A percentile compares a stretch with the other conserved stretches of the same genome.
Conservation (phyloP, 2,888 invertebrate species). For the Synanthedon myopaeformis region DNA sequence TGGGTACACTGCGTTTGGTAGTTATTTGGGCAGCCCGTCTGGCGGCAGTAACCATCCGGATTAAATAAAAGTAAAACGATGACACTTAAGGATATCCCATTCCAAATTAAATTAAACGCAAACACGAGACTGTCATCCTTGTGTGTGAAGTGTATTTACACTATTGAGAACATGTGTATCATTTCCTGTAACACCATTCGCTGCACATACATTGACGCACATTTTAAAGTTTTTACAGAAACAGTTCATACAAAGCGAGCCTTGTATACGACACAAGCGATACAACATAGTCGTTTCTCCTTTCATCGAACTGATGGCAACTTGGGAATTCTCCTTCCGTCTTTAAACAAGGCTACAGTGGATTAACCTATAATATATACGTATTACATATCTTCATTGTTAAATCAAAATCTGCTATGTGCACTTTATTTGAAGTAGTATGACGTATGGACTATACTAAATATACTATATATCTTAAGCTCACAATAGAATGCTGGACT, state of each 20-base stretch:
- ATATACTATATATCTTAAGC: too few relatives aligned
- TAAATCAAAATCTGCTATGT: too few relatives aligned
- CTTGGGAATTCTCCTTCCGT: constrained; percentile 11
- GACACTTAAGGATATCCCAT: constrained; percentile 5
- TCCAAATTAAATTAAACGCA: constrained; percentile 7
- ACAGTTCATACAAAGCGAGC: background rate
- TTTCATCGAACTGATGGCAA: constrained; percentile 5
- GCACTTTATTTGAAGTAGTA: too few relatives aligned
- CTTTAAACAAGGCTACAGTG: constrained; percentile 10
- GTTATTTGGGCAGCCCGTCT: too few relatives aligned
- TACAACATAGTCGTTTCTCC: background rate
- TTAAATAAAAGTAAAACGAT: background rate
- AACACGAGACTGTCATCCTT: constrained; percentile 2
- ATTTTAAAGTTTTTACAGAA: background rate
- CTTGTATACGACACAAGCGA: background rate
- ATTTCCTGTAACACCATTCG: background rate
- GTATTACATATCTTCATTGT: too few relatives aligned
- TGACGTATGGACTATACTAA: too few relatives aligned
- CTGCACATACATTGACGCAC: background rate
- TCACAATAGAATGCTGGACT: too few relatives aligned
- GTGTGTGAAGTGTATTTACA: background rate
- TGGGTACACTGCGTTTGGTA: too few relatives aligned
- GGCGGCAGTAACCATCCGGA: too few relatives aligned
- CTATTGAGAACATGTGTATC: background rate
- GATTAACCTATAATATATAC: constrained; percentile 1